These are phyloP conservation scores for Fistularia commersonii DNA, from an alignment of 2,797 vertebrate species.

Conservation along the genomic window DNA sequence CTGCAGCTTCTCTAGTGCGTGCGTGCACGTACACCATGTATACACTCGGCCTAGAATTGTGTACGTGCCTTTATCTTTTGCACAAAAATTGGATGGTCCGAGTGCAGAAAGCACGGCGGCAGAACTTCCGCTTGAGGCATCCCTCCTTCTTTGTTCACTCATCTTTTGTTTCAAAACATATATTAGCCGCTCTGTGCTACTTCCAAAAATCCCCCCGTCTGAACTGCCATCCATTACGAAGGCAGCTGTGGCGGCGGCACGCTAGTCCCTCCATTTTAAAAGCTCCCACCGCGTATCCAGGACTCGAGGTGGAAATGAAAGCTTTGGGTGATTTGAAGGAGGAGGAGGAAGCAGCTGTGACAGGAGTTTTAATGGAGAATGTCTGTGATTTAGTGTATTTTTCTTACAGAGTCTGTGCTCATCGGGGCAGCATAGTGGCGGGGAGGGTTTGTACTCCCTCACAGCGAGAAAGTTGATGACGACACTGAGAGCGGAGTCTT, in stretches of 20 bases:
- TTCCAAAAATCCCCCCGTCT: slow-evolving; percentile 12
- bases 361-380: slow-evolving; percentile 30
- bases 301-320: slow-evolving; percentile 9
- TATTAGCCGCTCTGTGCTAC: slow-evolving; percentile 16
- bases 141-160: slow-evolving; percentile 2
- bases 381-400: slow-evolving; percentile 23
- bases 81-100: too few relatives aligned
- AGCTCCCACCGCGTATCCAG: slow-evolving; percentile 2
- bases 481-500: too few relatives aligned
- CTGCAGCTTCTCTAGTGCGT: too few relatives aligned
- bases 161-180: background rate
- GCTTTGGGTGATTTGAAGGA: slow-evolving; percentile 26
- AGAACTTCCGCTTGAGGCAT: background rate
- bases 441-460: too few relatives aligned
- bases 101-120: too few relatives aligned
- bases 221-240: slow-evolving; percentile 23
- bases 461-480: too few relatives aligned
- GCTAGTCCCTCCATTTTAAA: slow-evolving; percentile 47
- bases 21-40: too few relatives aligned
- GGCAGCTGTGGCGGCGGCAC: slow-evolving; percentile 33
- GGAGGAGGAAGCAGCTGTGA: slow-evolving; percentile 18
- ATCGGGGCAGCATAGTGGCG: too few relatives aligned
- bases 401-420: too few relatives aligned
- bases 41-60: too few relatives aligned
- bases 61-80: too few relatives aligned